These are phyloP conservation scores for Vimba vimba DNA, from an alignment of 2,113 vertebrate genomes.

Conservation along the genomic window DNA sequence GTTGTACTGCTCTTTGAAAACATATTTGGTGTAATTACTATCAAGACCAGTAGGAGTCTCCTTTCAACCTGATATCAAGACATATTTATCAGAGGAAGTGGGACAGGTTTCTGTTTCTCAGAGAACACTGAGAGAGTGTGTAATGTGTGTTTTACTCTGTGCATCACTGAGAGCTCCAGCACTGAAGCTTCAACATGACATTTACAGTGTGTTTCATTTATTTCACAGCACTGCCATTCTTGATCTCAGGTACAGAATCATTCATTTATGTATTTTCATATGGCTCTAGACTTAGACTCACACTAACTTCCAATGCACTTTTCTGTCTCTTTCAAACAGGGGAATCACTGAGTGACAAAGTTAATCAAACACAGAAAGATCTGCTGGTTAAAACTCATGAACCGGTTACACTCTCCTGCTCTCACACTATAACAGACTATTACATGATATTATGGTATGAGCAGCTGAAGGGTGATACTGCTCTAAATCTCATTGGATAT, in stretches of 20 bases:
- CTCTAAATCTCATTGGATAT: constrained; percentile 53
- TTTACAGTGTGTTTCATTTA: background rate
- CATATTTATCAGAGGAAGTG: background rate
- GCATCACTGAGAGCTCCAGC: background rate
- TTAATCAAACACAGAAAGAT: constrained; percentile 38
- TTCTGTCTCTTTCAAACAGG: background rate
- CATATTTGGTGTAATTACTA: background rate
- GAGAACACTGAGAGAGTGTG: background rate
- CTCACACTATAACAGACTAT: constrained; percentile 37
- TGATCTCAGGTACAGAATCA: background rate
- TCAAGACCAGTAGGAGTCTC: constrained; percentile 11
- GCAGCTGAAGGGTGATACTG: background rate
- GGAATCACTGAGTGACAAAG: constrained; percentile 7
- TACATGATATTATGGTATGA: constrained; percentile 54
- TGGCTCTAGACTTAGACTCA: background rate
- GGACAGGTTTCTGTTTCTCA: background rate
- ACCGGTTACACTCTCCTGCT: constrained; percentile 38
- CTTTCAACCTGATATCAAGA: background rate
- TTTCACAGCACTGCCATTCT: background rate
- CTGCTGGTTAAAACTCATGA: background rate
- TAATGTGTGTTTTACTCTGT: background rate
- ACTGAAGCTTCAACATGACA: constrained; percentile 1
- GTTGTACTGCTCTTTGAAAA: background rate
- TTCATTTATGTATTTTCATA: background rate
- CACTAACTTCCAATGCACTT: no score